Percentiles rank a stretch among this genome's conserved stretches.
These are phyloP conservation scores for Polymixis flavicincta DNA, from an alignment of 2,888 invertebrate species.

Conservation along the genomic window DNA sequence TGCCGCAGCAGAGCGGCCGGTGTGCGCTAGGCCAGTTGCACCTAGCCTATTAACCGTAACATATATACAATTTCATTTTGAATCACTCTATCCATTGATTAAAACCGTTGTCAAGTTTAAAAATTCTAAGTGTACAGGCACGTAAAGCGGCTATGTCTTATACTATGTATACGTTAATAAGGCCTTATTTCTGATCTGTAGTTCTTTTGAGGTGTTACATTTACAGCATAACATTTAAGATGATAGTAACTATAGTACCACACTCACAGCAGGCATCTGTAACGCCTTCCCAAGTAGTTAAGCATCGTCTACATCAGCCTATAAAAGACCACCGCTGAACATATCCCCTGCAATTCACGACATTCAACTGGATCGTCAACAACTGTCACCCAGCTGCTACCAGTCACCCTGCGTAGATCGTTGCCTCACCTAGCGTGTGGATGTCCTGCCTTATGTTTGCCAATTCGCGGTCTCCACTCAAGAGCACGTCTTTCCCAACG, in stretches of 20 bases:
- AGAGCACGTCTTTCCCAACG: too few relatives aligned
- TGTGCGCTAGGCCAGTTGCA: too few relatives aligned
- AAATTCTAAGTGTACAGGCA: too few relatives aligned
- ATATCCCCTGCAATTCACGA: not conserved
- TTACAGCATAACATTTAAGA: not conserved
- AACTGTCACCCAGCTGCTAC: not conserved
- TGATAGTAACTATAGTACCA: not conserved
- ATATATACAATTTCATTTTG: too few relatives aligned
- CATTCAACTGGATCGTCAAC: not conserved
- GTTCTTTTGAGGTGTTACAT: not conserved
- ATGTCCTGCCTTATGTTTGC: not conserved
- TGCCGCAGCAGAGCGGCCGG: too few relatives aligned
- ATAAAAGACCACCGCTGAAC: not conserved
- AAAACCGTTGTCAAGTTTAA: too few relatives aligned
- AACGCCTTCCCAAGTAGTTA: not conserved
- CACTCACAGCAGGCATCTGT: not conserved
- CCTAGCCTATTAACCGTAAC: too few relatives aligned
- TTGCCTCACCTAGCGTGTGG: not conserved
- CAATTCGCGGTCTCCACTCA: not conserved
- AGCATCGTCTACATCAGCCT: not conserved
- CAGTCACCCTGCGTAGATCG: not conserved
- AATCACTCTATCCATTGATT: too few relatives aligned
- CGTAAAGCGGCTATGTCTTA: too few relatives aligned
- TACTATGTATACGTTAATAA: not conserved
- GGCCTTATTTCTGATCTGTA: not conserved